Conservation (phyloP, 2,888 invertebrate species). For the Neocrepidodera transversa region DNA sequence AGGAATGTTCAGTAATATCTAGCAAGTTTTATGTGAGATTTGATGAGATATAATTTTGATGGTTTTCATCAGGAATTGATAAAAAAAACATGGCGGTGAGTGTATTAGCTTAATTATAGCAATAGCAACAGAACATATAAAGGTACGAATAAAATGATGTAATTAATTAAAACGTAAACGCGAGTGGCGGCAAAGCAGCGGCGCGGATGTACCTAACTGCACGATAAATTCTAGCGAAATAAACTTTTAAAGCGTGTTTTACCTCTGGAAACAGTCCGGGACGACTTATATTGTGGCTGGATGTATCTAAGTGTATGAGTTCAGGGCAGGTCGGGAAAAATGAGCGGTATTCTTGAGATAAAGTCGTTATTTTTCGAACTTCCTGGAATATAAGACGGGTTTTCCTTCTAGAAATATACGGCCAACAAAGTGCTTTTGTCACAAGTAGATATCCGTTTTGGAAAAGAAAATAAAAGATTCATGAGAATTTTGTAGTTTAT, state of each 20-base stretch:
- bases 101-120: neutral
- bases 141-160: slow-evolving; percentile 1
- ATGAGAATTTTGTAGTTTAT: too few relatives aligned
- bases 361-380: neutral
- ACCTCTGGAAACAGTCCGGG: slow-evolving; percentile 9
- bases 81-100: too few relatives aligned
- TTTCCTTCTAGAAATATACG: too few relatives aligned
- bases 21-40: too few relatives aligned
- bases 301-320: slow-evolving; percentile 15
- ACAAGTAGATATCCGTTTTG: too few relatives aligned
- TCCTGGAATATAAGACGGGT: too few relatives aligned
- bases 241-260: slow-evolving; percentile 25
- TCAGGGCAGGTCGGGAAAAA: slow-evolving; percentile 11
- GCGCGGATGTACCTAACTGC: slow-evolving; percentile 31
- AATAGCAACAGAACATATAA: neutral
- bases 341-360: slow-evolving; percentile 17
- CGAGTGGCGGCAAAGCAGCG: neutral
- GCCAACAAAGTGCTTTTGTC: too few relatives aligned
- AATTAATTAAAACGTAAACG: slow-evolving; percentile 16
- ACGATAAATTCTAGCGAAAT: slow-evolving; percentile 31
- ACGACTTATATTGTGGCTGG: slow-evolving; percentile 21
- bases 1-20: too few relatives aligned
- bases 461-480: too few relatives aligned
- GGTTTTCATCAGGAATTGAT: too few relatives aligned
- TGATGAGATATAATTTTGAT: too few relatives aligned